Evolutionary conservation across 2,888 invertebrate species (phyloP).

Genomic region (Merodon equestris): DNA sequence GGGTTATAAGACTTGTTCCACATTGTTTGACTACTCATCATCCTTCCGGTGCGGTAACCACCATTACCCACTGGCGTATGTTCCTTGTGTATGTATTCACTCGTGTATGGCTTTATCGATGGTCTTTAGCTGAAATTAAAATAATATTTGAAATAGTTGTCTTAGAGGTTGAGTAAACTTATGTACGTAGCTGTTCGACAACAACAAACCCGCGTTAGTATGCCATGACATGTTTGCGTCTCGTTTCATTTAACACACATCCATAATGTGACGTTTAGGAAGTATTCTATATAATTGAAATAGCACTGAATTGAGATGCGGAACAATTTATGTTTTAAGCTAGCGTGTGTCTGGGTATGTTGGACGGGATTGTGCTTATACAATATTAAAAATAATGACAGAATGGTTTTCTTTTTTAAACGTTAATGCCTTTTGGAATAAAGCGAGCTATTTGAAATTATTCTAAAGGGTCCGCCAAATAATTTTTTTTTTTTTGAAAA

Average conservation of each 20-base stretch:
- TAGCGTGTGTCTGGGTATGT: too few species aligned
- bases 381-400: too few species aligned
- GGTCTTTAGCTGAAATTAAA: constrained; percentile 27
- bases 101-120: background rate
- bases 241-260: background rate
- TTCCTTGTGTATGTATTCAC: background rate
- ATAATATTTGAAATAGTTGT: constrained; percentile 46
- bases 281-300: too few species aligned
- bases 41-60: constrained; percentile 29
- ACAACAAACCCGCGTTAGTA: constrained; percentile 9
- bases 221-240: constrained; percentile 40
- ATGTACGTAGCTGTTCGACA: constrained; percentile 42
- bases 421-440: too few species aligned
- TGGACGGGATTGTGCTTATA: too few species aligned
- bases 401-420: too few species aligned
- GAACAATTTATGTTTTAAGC: too few species aligned
- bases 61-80: background rate
- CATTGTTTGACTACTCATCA: constrained; percentile 25
- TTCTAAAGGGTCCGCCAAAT: too few species aligned
- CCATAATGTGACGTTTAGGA: too few species aligned
- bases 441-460: too few species aligned
- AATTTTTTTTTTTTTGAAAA: too few species aligned
- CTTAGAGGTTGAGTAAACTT: constrained; percentile 45
- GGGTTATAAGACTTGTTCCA: constrained; percentile 23
- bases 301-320: too few species aligned